These are phyloP conservation scores for Zingel zingel DNA, from an alignment of 2,113 vertebrate species.

Conservation along the genomic window DNA sequence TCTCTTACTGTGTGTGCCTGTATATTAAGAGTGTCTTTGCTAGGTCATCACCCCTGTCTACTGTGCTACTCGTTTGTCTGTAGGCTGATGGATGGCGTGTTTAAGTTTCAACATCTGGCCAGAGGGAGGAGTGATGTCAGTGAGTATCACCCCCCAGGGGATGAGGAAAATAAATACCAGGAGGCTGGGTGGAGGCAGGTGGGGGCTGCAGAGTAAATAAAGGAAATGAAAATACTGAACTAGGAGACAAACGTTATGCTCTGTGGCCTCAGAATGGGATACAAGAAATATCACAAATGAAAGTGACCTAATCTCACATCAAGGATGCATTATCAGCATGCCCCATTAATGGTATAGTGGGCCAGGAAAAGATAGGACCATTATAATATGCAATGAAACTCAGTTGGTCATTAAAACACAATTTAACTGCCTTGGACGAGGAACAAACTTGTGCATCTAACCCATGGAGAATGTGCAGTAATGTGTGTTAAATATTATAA, in stretches of 20 bases:
- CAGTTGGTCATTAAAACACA: slow-evolving; percentile 54
- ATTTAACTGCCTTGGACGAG: slow-evolving; percentile 33
- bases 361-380: slow-evolving; percentile 25
- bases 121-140: slow-evolving; percentile 54
- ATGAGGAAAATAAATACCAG: slow-evolving; percentile 62
- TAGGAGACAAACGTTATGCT: slow-evolving; percentile 24
- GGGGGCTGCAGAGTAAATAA: slow-evolving; percentile 24
- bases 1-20: background rate
- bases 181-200: slow-evolving; percentile 52
- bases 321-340: slow-evolving; percentile 52
- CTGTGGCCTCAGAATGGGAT: background rate
- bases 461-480: background rate
- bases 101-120: slow-evolving; percentile 79
- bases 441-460: slow-evolving; percentile 20
- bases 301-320: slow-evolving; percentile 32
- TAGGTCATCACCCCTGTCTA: slow-evolving; percentile 46
- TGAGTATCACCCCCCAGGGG: slow-evolving; percentile 45
- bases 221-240: slow-evolving; percentile 43
- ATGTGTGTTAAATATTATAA: slow-evolving; percentile 4
- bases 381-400: slow-evolving; percentile 45
- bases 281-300: slow-evolving; percentile 30
- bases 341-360: slow-evolving; percentile 52
- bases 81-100: slow-evolving; percentile 61
- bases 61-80: slow-evolving; percentile 42
- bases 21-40: slow-evolving; percentile 38